A percentile compares a stretch with the other conserved stretches of the same genome.
These are phyloP conservation scores for Corythornis cristatus DNA, from an alignment of 2,113 vertebrate genomes.

Conservation along the genomic window DNA sequence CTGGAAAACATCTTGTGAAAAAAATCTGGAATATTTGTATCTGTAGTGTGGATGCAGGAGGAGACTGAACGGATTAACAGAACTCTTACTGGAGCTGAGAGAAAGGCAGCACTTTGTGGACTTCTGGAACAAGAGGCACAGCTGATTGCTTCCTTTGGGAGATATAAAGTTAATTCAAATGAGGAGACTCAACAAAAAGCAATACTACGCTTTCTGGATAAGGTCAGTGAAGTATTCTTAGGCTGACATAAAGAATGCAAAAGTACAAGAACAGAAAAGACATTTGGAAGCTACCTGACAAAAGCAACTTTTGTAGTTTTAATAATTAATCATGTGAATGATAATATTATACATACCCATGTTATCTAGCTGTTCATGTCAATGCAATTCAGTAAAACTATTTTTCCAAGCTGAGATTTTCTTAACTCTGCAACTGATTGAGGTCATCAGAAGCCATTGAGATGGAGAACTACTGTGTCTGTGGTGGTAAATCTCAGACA, in stretches of 20 bases:
- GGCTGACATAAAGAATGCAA: background rate
- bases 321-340: background rate
- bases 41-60: slow-evolving; percentile 86
- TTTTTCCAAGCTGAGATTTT: background rate
- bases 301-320: background rate
- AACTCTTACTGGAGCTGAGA: slow-evolving; percentile 79
- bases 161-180: slow-evolving; percentile 71
- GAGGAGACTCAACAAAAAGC: slow-evolving; percentile 71
- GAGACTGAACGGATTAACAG: slow-evolving; percentile 78
- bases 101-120: slow-evolving; percentile 86
- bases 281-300: background rate
- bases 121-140: slow-evolving; percentile 88
- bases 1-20: background rate
- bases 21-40: background rate
- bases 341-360: background rate
- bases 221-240: slow-evolving; percentile 80
- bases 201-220: slow-evolving; percentile 79
- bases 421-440: background rate
- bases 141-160: slow-evolving; percentile 83
- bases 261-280: background rate
- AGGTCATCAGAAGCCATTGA: background rate
- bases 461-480: background rate
- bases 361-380: background rate
- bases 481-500: background rate
- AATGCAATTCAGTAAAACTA: background rate